Percentiles rank a stretch among this genome's conserved stretches.
Evolutionary conservation across 2,888 invertebrate species (phyloP).

Genomic region (Microplitis manilae): DNA sequence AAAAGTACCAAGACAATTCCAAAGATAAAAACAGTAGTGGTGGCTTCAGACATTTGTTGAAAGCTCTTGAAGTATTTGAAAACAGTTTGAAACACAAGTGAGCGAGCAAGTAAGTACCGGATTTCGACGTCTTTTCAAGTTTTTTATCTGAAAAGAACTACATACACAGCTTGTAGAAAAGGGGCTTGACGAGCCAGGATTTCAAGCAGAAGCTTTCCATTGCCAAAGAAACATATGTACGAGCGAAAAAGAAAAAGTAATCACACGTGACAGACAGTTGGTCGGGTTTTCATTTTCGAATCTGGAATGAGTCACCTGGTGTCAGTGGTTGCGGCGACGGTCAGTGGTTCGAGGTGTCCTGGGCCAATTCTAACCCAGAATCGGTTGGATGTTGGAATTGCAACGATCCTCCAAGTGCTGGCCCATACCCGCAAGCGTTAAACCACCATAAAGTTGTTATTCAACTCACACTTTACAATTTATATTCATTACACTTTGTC

Average conservation of each 20-base stretch:
- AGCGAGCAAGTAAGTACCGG: not conserved
- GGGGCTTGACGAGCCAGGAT: not conserved
- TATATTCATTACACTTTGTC: not conserved
- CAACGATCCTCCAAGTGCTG: too few relatives aligned
- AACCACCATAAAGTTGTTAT: too few relatives aligned
- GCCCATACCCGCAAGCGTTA: too few relatives aligned
- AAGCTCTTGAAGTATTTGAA: not conserved
- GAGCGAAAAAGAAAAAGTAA: too few relatives aligned
- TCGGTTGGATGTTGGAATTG: too few relatives aligned
- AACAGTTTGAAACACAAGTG: not conserved
- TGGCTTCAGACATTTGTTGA: not conserved
- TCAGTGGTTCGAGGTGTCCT: too few relatives aligned
- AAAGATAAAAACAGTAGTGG: not conserved
- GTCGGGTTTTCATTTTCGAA: too few relatives aligned
- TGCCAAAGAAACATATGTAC: not conserved
- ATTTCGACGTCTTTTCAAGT: not conserved
- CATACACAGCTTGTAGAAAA: not conserved
- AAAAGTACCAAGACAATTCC: not conserved
- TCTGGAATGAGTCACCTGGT: too few relatives aligned
- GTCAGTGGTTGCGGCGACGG: too few relatives aligned
- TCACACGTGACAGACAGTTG: too few relatives aligned
- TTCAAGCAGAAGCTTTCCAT: not conserved
- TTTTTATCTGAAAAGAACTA: not conserved
- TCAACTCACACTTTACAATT: too few relatives aligned
- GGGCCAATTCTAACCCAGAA: too few relatives aligned